Evolutionary conservation across 2,113 vertebrate genomes (phyloP).

Genomic region (Puffinus mauretanicus): DNA sequence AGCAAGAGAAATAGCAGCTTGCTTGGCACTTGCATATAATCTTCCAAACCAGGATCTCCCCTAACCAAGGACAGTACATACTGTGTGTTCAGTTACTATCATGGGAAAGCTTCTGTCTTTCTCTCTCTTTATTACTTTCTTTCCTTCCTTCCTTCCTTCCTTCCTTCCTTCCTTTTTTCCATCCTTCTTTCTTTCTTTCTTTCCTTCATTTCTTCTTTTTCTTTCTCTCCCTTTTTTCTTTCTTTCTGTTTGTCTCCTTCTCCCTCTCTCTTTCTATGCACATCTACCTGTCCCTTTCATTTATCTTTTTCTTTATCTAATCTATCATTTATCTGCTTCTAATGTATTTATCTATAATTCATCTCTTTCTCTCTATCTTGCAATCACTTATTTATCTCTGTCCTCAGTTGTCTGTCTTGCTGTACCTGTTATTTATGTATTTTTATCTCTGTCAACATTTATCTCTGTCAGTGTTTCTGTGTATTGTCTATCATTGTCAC

Average conservation of each 20-base stretch:
- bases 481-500: slow-evolving; percentile 49
- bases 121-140: too few relatives aligned
- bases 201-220: too few relatives aligned
- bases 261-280: background rate
- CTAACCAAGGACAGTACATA: background rate
- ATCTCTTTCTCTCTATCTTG: background rate
- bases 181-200: too few relatives aligned
- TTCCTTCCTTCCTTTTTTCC: background rate
- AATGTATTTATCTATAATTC: slow-evolving; percentile 44
- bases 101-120: background rate
- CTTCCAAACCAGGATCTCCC: slow-evolving; percentile 68
- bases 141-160: too few relatives aligned
- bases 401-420: slow-evolving; percentile 19
- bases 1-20: slow-evolving; percentile 3
- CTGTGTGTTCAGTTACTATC: background rate
- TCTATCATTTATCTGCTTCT: slow-evolving; percentile 25
- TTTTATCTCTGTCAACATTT: slow-evolving; percentile 17
- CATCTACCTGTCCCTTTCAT: background rate
- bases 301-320: slow-evolving; percentile 2
- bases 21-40: background rate
- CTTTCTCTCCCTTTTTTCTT: too few relatives aligned
- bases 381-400: slow-evolving; percentile 46
- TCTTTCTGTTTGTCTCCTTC: rapidly evolving
- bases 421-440: slow-evolving; percentile 40
- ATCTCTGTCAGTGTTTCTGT: slow-evolving; percentile 38